Conservation (phyloP, 2,888 invertebrate species). For the Rhimphoctona megacephalus region DNA sequence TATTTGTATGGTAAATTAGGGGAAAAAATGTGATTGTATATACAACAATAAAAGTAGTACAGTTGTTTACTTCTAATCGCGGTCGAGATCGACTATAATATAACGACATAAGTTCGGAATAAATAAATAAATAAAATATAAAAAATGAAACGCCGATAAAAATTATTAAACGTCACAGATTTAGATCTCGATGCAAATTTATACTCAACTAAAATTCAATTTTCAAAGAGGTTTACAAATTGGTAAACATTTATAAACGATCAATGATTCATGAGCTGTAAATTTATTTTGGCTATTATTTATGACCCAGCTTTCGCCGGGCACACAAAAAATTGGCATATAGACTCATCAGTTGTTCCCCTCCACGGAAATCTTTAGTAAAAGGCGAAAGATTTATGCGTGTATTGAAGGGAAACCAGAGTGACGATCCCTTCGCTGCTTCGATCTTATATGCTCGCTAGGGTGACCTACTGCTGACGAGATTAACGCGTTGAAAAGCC, state of each 20-base stretch:
- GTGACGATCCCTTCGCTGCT: neutral
- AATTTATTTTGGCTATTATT: slow-evolving; percentile 66
- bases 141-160: too few relatives aligned
- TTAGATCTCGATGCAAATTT: too few relatives aligned
- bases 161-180: neutral
- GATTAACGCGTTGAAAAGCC: neutral
- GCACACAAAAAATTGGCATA: slow-evolving; percentile 79
- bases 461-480: neutral
- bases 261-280: neutral
- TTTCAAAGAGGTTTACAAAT: neutral
- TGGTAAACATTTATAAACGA: neutral
- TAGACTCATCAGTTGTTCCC: slow-evolving; percentile 77
- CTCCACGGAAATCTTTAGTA: slow-evolving; percentile 85
- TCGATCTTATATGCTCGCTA: slow-evolving; percentile 12
- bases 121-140: too few relatives aligned
- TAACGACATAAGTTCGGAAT: too few relatives aligned
- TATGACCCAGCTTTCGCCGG: slow-evolving; percentile 76
- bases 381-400: slow-evolving; percentile 86
- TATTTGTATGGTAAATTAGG: neutral
- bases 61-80: too few relatives aligned
- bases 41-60: too few relatives aligned
- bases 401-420: slow-evolving; percentile 79
- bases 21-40: neutral
- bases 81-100: neutral
- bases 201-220: neutral